Evolutionary conservation across 2,797 vertebrate genomes (phyloP).

Genomic region (Sebastes glaucus): DNA sequence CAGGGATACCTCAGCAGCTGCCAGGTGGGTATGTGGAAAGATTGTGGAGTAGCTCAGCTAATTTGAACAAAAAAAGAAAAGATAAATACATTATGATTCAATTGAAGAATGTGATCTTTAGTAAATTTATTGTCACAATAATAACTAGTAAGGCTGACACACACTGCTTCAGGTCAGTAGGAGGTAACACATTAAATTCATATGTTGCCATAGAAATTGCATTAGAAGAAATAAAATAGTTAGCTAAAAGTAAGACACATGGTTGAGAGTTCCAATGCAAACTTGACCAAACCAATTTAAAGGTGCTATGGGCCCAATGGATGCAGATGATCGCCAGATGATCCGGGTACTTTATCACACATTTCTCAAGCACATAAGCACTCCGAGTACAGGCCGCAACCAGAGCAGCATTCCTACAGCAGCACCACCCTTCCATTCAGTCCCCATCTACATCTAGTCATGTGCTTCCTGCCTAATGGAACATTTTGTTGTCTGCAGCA

Average conservation of each 20-base stretch:
- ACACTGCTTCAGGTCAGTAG: too few relatives aligned
- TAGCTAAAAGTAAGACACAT: too few relatives aligned
- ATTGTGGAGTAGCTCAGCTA: background rate
- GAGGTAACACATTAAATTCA: background rate
- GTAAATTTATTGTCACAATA: background rate
- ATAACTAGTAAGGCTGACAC: background rate
- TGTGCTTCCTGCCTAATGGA: conserved; percentile 38
- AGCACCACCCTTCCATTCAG: background rate
- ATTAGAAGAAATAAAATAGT: too few relatives aligned
- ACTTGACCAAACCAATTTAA: too few relatives aligned
- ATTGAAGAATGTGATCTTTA: background rate
- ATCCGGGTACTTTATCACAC: rapidly evolving
- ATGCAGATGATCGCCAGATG: too few relatives aligned
- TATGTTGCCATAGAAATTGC: too few relatives aligned
- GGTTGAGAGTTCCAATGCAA: too few relatives aligned
- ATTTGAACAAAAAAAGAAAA: background rate
- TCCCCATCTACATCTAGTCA: conserved; percentile 19
- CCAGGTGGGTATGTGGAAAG: background rate
- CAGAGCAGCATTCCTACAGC: conserved; percentile 9
- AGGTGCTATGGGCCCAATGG: too few relatives aligned
- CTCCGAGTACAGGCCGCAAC: background rate
- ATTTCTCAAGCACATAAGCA: background rate
- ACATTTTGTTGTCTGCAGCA: conserved; percentile 33
- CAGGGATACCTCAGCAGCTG: background rate
- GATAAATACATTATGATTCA: background rate